phyloP scores from a whole-genome alignment of 2,113 vertebrate genomes.

The Phylloscopus whistleri region DNA sequence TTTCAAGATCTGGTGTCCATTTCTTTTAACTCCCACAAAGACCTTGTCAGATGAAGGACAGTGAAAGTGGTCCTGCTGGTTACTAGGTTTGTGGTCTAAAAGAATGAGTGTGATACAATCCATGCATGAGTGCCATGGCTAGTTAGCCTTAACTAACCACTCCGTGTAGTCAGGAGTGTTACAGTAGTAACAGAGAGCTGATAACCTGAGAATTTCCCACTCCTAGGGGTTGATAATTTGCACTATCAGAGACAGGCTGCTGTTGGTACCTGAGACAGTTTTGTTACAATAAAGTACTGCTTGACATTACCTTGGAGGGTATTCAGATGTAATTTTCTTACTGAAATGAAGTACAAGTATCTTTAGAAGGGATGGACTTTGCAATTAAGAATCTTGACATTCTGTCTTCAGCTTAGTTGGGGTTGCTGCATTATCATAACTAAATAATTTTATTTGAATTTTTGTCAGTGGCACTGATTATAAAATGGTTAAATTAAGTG shows the following conservation, averaged over 20 bases:
- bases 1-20: neutral
- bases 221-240: neutral
- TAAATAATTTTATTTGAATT: neutral
- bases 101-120: neutral
- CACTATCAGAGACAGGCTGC: neutral
- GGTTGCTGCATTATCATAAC: neutral
- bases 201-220: neutral
- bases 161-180: neutral
- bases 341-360: neutral
- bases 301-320: neutral
- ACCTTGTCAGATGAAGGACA: neutral
- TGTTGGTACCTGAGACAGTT: neutral
- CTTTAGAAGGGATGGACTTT: neutral
- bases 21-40: neutral
- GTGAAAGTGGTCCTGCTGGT: neutral
- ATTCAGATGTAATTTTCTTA: neutral
- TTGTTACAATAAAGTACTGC: neutral
- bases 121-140: neutral
- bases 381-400: neutral
- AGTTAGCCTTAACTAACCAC: neutral
- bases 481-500: neutral
- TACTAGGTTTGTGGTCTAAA: neutral
- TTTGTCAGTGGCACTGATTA: neutral
- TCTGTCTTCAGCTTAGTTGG: neutral
- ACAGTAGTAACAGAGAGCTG: neutral